Conservation (phyloP, 2,797 vertebrate species). For the Acridotheres tristis region DNA sequence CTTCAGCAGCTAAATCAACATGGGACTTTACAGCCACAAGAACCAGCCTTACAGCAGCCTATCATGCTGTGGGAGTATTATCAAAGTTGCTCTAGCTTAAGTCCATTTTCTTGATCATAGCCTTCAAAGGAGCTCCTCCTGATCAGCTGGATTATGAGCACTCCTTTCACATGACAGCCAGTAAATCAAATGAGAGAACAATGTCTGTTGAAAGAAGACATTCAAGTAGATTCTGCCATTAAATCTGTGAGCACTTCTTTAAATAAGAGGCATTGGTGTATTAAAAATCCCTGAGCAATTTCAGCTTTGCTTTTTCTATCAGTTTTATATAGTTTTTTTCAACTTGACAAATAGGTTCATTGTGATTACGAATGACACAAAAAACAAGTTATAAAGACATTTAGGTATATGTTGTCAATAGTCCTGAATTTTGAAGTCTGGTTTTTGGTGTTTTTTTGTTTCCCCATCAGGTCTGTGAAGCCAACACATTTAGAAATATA, state of each 20-base stretch:
- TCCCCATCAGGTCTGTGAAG: neutral
- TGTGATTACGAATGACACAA: neutral
- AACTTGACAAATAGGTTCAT: neutral
- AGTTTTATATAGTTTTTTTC: neutral
- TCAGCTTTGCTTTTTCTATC: neutral
- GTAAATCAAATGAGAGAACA: constrained; percentile 6
- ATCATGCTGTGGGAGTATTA: neutral
- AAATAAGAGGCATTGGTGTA: neutral
- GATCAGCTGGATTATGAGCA: neutral
- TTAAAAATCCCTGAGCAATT: neutral
- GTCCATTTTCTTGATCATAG: constrained; percentile 17
- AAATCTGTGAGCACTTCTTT: neutral
- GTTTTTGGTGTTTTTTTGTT: neutral
- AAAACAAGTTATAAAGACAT: neutral
- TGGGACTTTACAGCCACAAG: neutral
- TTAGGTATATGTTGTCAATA: neutral
- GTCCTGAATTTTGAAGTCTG: neutral
- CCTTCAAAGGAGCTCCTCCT: neutral
- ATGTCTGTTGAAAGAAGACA: neutral
- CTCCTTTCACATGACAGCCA: neutral
- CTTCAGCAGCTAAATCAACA: neutral
- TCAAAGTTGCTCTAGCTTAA: neutral
- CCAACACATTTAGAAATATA: neutral
- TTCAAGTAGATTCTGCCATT: neutral
- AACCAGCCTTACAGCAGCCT: neutral